These are phyloP conservation scores for Agrilus biguttatus DNA, from an alignment of 2,888 invertebrate species.

Conservation along the genomic window DNA sequence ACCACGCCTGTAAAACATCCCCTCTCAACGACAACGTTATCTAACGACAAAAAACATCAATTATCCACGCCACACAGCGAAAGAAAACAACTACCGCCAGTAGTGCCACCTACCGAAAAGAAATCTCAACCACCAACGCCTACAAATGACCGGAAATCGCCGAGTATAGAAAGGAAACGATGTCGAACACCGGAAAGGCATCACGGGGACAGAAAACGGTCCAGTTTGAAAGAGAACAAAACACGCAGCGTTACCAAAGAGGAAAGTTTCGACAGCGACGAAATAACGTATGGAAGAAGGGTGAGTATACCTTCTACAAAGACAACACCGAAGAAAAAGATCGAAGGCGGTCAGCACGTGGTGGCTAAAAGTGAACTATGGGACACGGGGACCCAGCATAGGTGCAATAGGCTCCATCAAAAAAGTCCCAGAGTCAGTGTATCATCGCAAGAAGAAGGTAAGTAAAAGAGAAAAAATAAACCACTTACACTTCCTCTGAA, in stretches of 20 bases:
- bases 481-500: too few relatives aligned
- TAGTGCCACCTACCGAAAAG: background rate
- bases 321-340: conserved; percentile 34
- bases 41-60: too few relatives aligned
- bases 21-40: too few relatives aligned
- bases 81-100: too few relatives aligned
- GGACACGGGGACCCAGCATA: conserved; percentile 30
- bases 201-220: conserved; percentile 3
- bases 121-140: conserved; percentile 8
- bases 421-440: conserved; percentile 23
- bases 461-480: background rate
- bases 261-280: conserved; percentile 7
- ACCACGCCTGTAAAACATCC: too few relatives aligned
- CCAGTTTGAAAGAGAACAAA: background rate
- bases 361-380: conserved; percentile 33
- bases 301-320: conserved; percentile 22
- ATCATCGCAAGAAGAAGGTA: conserved; percentile 23
- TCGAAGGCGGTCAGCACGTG: conserved; percentile 28
- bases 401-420: conserved; percentile 26
- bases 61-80: too few relatives aligned
- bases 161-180: conserved; percentile 3
- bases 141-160: conserved; percentile 4
- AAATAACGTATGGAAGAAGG: conserved; percentile 12
- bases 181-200: conserved; percentile 3
- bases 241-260: conserved; percentile 11